These are phyloP conservation scores for Gobio occitaniae DNA, from an alignment of 2,797 vertebrate species.

Conservation along the genomic window DNA sequence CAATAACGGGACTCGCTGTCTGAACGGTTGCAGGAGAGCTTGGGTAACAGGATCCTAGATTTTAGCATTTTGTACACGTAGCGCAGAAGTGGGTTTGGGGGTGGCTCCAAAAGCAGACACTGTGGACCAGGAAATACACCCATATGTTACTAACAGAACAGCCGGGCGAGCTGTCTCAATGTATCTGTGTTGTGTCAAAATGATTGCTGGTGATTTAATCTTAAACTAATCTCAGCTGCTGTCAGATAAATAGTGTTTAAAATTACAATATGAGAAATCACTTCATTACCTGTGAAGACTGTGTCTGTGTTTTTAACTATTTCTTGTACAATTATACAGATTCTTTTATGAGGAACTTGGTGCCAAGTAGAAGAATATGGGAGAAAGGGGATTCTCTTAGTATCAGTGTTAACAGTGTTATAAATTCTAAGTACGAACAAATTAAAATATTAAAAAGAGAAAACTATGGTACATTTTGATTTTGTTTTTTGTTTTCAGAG, in stretches of 20 bases:
- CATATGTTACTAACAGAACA: conserved; percentile 92
- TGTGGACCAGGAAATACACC: conserved; percentile 96
- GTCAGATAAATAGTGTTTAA: conserved; percentile 99
- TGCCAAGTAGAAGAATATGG: conserved; percentile 97
- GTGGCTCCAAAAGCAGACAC: conserved; percentile 73
- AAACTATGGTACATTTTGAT: conserved; percentile 96
- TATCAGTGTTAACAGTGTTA: conserved; percentile 99
- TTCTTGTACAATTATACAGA: conserved; percentile 99
- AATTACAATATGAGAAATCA: conserved; percentile 95
- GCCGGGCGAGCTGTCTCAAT: conserved; percentile 94
- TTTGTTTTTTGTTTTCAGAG: conserved; percentile 62
- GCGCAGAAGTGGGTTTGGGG: conserved; percentile 51
- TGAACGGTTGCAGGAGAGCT: conserved; percentile 68
- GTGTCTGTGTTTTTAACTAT: conserved; percentile 99
- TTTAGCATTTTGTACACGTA: conserved; percentile 79
- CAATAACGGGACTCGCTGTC: conserved; percentile 53
- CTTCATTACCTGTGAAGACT: conserved; percentile 99
- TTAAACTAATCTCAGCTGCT: conserved; percentile 99
- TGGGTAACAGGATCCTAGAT: conserved; percentile 67
- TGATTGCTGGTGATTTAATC: conserved; percentile 99
- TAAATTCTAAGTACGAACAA: conserved; percentile 97
- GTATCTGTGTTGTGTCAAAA: conserved; percentile 99
- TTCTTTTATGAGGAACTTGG: conserved; percentile 99
- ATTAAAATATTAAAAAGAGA: conserved; percentile 99
- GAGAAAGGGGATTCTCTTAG: conserved; percentile 97